phyloP scores from a whole-genome alignment of 2,888 invertebrate genomes.

The Volucella inanis region DNA sequence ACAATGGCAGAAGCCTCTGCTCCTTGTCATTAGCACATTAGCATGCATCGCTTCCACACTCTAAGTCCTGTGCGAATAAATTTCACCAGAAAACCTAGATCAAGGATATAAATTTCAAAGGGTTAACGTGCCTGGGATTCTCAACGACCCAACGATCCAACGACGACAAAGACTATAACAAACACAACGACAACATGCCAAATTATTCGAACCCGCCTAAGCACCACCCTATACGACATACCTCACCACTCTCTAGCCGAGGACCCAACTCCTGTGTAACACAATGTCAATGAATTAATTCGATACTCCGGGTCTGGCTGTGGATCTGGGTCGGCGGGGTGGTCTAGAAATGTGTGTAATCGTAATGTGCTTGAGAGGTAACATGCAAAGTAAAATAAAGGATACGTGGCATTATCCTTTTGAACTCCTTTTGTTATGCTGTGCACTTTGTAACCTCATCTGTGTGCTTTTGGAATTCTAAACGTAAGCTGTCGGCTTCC shows the following conservation, averaged over 20 bases:
- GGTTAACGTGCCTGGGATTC: conserved; percentile 72
- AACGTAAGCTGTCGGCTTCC: conserved; percentile 45
- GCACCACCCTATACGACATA: conserved; percentile 37
- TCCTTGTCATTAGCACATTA: conserved; percentile 74
- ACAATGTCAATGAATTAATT: conserved; percentile 78
- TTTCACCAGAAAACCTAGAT: conserved; percentile 60
- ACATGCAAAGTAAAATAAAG: conserved; percentile 67
- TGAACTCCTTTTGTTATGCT: conserved; percentile 62
- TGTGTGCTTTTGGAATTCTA: conserved; percentile 59
- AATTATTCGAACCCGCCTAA: conserved; percentile 69
- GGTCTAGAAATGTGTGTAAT: not conserved
- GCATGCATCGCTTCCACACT: conserved; percentile 64
- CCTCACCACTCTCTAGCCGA: conserved; percentile 42
- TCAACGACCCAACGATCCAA: conserved; percentile 40
- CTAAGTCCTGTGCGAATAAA: conserved; percentile 41
- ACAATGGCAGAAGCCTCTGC: conserved; percentile 31
- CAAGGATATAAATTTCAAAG: conserved; percentile 75
- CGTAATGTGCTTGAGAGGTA: conserved; percentile 26
- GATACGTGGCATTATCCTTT: conserved; percentile 62
- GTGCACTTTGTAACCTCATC: conserved; percentile 70
- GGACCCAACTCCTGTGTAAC: conserved; percentile 75
- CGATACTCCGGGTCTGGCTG: conserved; percentile 72
- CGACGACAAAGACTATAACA: conserved; percentile 6
- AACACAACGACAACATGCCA: conserved; percentile 39
- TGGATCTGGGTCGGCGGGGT: not conserved